Conservation (phyloP, 2,113 vertebrate species). For the Dolichotis patagonum region DNA sequence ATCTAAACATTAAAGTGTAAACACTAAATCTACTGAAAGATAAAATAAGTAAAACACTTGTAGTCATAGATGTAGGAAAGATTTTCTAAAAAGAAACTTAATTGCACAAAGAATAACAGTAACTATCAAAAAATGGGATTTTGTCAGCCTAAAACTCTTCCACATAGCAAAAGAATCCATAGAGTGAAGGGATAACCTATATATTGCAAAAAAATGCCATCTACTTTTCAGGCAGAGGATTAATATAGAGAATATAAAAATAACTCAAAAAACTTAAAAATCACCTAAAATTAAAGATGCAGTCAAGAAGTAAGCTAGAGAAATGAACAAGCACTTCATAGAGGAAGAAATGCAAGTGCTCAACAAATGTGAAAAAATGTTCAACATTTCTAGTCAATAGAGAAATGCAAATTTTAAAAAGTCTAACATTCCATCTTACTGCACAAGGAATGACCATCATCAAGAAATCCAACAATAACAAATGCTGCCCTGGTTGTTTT, state of each 20-base stretch:
- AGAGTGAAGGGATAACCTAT: neutral
- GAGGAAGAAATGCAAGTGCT: neutral
- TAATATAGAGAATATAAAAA: neutral
- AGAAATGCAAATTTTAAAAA: neutral
- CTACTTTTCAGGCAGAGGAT: neutral
- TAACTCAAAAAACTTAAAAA: neutral
- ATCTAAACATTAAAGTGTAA: neutral
- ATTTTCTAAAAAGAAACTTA: neutral
- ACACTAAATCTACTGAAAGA: neutral
- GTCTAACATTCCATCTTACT: neutral
- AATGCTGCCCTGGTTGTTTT: neutral
- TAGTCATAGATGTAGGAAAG: no score
- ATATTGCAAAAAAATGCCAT: neutral
- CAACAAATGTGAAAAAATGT: neutral
- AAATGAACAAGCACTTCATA: neutral
- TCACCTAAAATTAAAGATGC: neutral
- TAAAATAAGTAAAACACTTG: neutral
- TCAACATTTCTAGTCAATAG: neutral
- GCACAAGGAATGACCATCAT: neutral
- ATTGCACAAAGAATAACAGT: neutral
- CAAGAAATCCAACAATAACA: neutral
- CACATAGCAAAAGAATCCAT: neutral
- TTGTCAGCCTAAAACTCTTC: neutral
- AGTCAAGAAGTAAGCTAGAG: neutral
- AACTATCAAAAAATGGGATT: neutral